Evolutionary conservation across 2,113 vertebrate genomes (phyloP), one percentile per base, ranked within the genome.

Genomic region (Athene noctua): DNA sequence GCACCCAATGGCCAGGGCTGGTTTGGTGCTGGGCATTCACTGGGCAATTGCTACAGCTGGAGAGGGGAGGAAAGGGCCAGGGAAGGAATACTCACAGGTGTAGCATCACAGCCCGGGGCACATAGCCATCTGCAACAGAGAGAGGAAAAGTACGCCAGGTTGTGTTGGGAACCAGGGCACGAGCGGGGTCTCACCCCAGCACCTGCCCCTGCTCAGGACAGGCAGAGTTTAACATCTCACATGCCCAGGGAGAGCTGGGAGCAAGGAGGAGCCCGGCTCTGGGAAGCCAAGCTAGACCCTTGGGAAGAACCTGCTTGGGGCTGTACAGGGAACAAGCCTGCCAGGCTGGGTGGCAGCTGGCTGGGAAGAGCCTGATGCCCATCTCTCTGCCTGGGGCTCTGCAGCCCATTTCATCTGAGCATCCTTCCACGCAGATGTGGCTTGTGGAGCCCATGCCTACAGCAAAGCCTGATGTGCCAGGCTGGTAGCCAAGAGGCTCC

Each of bases 121-220:
- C 91, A 0, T 97, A 97, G 51, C 96, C 97, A 22, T 97, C 97
- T 97, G 86, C 87, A 95, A 92, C 13, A 95, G 67, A 88, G 78
- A 0, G 1, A 71, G 70, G 57, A 27, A 51, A 57, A 85, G 49
- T 38, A 7, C 0, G 9, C 82, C 81, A 68, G 68, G 57, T 9
- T 49, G 78, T 72, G 81, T 44, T 3, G 4, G 65, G 80, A 91
- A n/a, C 32, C 2, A 4, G 29, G 32, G 16, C 40, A 21, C 1
- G 0, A n/a, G 27, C 1, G 0, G 19, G n/a, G 52, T 51, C 49
- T 55, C 54, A 52, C 4, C 30, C 38, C 74, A 78, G 55, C 59
- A 66, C 36, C 65, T 30, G 38, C 40, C 58, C 47, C 58, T 72
- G 66, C n/a, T 25, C 42, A 18, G 57, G 38, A 38, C 34, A 32